A percentile compares a stretch with the other conserved stretches of the same genome.
These are phyloP conservation scores for Sialis fuliginosa DNA, from an alignment of 2,888 invertebrate genomes.

Conservation along the genomic window DNA sequence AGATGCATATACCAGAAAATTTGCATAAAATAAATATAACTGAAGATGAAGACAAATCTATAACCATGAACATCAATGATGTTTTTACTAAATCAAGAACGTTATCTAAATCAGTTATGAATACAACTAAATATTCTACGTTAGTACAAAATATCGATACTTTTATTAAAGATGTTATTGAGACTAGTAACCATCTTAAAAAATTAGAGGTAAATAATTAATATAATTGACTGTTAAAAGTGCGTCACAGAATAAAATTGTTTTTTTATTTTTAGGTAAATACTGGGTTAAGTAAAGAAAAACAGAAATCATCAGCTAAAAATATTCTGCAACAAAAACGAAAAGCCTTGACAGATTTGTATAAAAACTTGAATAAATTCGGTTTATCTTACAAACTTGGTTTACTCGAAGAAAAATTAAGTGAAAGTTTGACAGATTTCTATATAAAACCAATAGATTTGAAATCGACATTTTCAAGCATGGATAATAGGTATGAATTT, in stretches of 20 bases:
- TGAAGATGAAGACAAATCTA: too few relatives aligned
- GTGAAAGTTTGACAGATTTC: slow-evolving; percentile 34
- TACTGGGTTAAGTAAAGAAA: slow-evolving; percentile 28
- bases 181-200: slow-evolving; percentile 48
- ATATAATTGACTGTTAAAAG: background rate
- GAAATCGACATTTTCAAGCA: slow-evolving; percentile 33
- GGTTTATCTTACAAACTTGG: slow-evolving; percentile 75
- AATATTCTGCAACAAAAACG: slow-evolving; percentile 71
- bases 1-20: too few relatives aligned
- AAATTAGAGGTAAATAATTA: slow-evolving; percentile 35
- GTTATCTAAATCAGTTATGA: slow-evolving; percentile 44
- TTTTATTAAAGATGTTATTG: slow-evolving; percentile 45
- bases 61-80: background rate
- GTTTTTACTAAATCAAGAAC: slow-evolving; percentile 38
- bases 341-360: slow-evolving; percentile 69
- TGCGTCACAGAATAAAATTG: slow-evolving; percentile 5
- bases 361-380: slow-evolving; percentile 53
- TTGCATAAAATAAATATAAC: too few relatives aligned
- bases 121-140: slow-evolving; percentile 34
- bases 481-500: slow-evolving; percentile 23
- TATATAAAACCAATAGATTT: slow-evolving; percentile 54
- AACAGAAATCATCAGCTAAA: slow-evolving; percentile 64
- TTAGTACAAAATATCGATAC: slow-evolving; percentile 45
- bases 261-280: slow-evolving; percentile 32
- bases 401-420: slow-evolving; percentile 35